These are phyloP conservation scores for Echinometra lucunter DNA, from an alignment of 53 echinoderm and acorn worm genomes.

Conservation along the genomic window DNA sequence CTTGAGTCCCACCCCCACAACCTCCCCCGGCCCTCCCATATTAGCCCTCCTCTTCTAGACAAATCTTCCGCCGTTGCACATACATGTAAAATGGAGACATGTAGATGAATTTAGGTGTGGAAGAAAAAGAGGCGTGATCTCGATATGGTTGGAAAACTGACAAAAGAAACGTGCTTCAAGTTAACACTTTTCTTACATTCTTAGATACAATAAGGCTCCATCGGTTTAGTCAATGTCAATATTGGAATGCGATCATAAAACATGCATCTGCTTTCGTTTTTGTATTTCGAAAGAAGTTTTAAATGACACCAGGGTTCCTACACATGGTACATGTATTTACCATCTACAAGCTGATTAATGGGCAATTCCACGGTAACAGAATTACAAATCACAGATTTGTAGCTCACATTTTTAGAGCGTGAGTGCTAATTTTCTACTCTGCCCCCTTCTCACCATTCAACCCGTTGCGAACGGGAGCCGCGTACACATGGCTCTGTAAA, in stretches of 20 bases:
- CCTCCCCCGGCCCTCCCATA: too few relatives aligned
- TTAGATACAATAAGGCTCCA: not conserved
- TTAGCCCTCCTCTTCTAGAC: too few relatives aligned
- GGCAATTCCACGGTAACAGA: too few relatives aligned
- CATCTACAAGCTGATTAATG: too few relatives aligned
- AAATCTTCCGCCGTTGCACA: too few relatives aligned
- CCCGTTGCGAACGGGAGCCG: too few relatives aligned
- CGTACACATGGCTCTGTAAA: too few relatives aligned
- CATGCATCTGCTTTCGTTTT: not conserved
- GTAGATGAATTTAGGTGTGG: not conserved
- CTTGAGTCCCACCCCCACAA: too few relatives aligned
- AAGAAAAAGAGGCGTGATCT: not conserved
- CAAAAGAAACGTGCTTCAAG: not conserved
- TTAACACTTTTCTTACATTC: not conserved
- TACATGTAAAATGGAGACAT: not conserved
- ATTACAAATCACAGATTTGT: too few relatives aligned
- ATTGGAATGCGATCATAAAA: not conserved
- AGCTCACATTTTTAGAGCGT: too few relatives aligned
- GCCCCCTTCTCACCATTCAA: too few relatives aligned
- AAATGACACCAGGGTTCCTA: not conserved
- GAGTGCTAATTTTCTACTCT: too few relatives aligned
- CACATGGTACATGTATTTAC: not conserved
- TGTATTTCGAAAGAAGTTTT: not conserved
- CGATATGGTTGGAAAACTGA: not conserved
- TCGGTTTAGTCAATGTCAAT: not conserved